Base-by-base conservation (phyloP, 2,888 invertebrate genomes). In the Platerodrilus igneus region DNA sequence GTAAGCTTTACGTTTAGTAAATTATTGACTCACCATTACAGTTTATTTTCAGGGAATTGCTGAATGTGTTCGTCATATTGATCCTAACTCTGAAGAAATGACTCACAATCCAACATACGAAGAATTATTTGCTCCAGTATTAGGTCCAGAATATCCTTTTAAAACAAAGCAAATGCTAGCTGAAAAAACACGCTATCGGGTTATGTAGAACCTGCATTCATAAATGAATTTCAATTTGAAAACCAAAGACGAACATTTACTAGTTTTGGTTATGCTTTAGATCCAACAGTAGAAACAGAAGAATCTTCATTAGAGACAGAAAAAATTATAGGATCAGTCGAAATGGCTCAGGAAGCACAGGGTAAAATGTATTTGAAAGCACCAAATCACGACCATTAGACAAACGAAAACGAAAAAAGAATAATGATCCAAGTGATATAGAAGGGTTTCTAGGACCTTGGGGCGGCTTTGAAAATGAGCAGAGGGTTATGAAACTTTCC, bases 371-470 rank as follows among this genome's bases (percentile, higher is more conserved):
- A 0, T 97, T 97, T 72, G 97, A 99, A 67, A 78, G 76, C 25
- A 79, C 86, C 41, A 75, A 79, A 55, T 72, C 79, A 40, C 74
- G 87, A 47, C 79, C 83, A 0, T 68, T 83, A 1, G 89, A 86
- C 58, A 85, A 81, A 54, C 76, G 90, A 58, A 95, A 93, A 68
- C 74, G 93, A 45, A 79, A 81, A 37, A 85, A 82, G 65, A 99
- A 99, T 70, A 83, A 86, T 58, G 81, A 94, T 57, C 86, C 99
- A 0, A 75, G 81, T 10, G 97, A 99, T 69, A 76, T 99, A 13
- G 91, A 86, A 23, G 96, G 96, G 0, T 99, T 95, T 64, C 72
- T 94, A 1, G 99, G 97, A 0, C 99, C 99, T 0, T 99, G 99
- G 99, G 97, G 93, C 38, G 88, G 88, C 35, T 99, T 78, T 68